Conservation (phyloP, 2,797 vertebrate species). For the Petrocephalus sullivani region DNA sequence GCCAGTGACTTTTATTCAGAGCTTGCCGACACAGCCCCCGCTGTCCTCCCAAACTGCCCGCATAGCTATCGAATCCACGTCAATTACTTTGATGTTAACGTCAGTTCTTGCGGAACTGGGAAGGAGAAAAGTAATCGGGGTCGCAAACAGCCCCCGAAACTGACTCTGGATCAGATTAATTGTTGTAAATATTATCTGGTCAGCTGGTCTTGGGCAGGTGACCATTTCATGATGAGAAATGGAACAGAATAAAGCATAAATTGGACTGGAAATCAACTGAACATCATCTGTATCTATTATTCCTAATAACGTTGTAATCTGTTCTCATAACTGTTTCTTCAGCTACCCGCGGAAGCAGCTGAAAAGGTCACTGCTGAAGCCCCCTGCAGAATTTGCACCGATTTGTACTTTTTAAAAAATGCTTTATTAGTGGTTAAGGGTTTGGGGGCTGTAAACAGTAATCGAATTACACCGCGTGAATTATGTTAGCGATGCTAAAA, state of each 20-base stretch:
- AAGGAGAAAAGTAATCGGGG: background rate
- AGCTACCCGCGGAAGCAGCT: background rate
- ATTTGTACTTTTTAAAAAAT: background rate
- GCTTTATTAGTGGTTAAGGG: background rate
- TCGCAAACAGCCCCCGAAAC: background rate
- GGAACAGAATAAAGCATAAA: background rate
- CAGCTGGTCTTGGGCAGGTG: background rate
- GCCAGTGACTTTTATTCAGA: background rate
- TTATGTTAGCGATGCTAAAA: background rate
- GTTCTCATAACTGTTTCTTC: background rate
- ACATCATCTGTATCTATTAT: background rate
- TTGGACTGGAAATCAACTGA: background rate
- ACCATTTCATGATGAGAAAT: background rate
- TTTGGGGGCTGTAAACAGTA: background rate
- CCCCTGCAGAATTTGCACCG: background rate
- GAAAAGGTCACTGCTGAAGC: background rate
- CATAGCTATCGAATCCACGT: background rate
- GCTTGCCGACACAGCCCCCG: background rate
- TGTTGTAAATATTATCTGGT: slow-evolving; percentile 2
- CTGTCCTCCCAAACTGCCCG: background rate
- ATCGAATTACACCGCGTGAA: slow-evolving; percentile 5
- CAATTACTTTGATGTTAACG: background rate
- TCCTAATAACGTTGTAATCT: background rate
- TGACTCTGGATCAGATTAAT: background rate
- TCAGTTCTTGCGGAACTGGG: background rate